phyloP scores from a whole-genome alignment of 2,113 vertebrate species.

The Dolichotis patagonum region DNA sequence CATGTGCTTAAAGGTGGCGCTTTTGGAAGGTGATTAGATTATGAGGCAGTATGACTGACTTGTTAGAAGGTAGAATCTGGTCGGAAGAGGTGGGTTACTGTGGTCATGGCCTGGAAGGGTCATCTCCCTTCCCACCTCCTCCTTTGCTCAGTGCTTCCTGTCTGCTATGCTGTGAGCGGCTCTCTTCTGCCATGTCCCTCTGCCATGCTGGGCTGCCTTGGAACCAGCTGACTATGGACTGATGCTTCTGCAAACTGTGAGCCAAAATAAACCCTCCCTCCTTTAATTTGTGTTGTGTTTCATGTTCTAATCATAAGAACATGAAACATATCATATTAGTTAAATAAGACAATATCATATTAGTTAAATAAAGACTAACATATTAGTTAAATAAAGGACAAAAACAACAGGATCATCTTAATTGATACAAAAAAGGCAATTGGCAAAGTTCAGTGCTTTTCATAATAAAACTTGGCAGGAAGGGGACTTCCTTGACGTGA shows the following conservation, averaged over 20 bases:
- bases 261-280: background rate
- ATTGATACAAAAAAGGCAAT: background rate
- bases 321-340: too few relatives aligned
- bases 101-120: background rate
- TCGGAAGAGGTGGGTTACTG: background rate
- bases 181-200: background rate
- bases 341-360: background rate
- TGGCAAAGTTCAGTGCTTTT: background rate
- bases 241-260: background rate
- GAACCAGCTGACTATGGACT: background rate
- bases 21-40: background rate
- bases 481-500: background rate
- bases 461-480: background rate
- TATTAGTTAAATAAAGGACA: background rate
- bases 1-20: background rate
- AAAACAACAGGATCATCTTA: background rate
- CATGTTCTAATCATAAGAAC: background rate
- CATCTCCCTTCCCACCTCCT: background rate
- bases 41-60: background rate
- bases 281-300: background rate
- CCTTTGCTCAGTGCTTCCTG: background rate
- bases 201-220: background rate
- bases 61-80: background rate
- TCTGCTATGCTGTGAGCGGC: background rate
- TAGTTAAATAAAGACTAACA: background rate